Evolutionary conservation across 2,888 invertebrate genomes (phyloP), one percentile per base, ranked within the genome.

Genomic region (Penaeus monodon): DNA sequence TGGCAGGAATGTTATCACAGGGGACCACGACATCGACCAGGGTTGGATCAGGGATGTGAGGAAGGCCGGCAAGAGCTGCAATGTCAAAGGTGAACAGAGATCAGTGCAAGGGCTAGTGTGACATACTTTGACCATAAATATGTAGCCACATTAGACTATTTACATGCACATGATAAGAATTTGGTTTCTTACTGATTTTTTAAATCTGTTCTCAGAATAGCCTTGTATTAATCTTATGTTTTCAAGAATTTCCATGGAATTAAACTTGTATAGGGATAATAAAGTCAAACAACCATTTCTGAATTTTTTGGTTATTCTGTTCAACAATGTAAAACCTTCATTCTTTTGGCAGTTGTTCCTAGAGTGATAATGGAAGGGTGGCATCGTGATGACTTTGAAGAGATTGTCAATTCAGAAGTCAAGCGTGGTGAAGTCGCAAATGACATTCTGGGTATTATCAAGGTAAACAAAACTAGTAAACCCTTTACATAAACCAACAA

Each of bases 281-380:
- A 14, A 49, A 49, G 49, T 49, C 68, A 68, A 29, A 68, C 24
- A 68, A 2, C 22, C 14, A 68, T 68, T 68, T 22, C 27, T 17
- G 2, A 27, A 70, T 70, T 29, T 57, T 1, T 29, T 12, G 2
- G 70, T 20, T 29, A 17, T 68, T 70, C 10, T 14, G n/a, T 70
- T 3, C 17, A 24, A 20, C 14, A 29, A 2, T 70, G 12, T 70
- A 70, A 3, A 24, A 0, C 2, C 17, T 2, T 70, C 14, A 29
- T 81, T 88, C 88, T 89, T 89, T 86, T 94, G 94, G 63, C 91
- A 97, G 97, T 98, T 91, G 94, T 98, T 44, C 98, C 99, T 27
- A 94, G 99, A 91, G 93, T 99, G 66, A 92, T 99, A 38, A 97
- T 99, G 92, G 98, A 99, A 91, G 95, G 95, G 84, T 98, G 98